Conservation (phyloP, 2,888 invertebrate species). For the Eupithecia pulchellata region DNA sequence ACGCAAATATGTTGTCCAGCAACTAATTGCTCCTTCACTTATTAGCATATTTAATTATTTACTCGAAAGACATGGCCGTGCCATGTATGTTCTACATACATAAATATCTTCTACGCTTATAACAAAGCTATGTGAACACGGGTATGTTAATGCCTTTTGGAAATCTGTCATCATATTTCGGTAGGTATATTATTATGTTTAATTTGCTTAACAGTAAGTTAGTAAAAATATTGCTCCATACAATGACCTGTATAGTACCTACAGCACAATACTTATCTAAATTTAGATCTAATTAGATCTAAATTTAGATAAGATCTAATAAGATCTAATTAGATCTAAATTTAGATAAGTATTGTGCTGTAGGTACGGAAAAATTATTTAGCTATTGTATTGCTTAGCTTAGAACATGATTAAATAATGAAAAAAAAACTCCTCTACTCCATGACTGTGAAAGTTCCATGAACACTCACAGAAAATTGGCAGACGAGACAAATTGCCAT, state of each 20-base stretch:
- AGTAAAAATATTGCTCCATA: neutral
- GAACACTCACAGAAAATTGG: no score
- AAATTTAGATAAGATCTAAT: no score
- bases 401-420: neutral
- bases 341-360: no score
- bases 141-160: neutral
- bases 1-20: constrained; percentile 26
- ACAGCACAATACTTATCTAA: no score
- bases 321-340: no score
- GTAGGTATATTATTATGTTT: neutral
- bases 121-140: no score
- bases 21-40: constrained; percentile 32
- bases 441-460: no score
- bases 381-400: neutral
- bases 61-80: constrained; percentile 26
- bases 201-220: neutral
- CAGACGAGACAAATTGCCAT: no score
- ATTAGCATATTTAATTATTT: constrained; percentile 37
- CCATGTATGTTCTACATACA: constrained; percentile 38
- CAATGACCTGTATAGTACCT: no score
- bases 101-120: neutral
- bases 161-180: neutral
- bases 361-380: neutral
- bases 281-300: no score
- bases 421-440: no score